A percentile compares a stretch with the other conserved stretches of the same genome.
These are phyloP conservation scores for Stenurella melanura DNA, from an alignment of 2,888 invertebrate genomes.

Conservation along the genomic window DNA sequence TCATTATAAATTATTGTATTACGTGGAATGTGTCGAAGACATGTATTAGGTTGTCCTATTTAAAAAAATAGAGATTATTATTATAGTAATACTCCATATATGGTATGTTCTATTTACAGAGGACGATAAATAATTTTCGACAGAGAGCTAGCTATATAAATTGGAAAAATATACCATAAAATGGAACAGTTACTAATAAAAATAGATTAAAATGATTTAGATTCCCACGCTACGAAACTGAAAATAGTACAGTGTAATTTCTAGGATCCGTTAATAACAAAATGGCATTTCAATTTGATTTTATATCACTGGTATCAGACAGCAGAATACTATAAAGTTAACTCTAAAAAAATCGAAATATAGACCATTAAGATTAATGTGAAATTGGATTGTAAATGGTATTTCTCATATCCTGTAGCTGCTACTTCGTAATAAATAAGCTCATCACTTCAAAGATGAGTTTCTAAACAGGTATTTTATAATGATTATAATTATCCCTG, in stretches of 20 bases:
- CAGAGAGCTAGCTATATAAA: too few species aligned
- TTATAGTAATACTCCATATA: too few species aligned
- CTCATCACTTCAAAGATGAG: slow-evolving; percentile 20
- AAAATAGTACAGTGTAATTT: neutral
- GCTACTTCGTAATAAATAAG: neutral
- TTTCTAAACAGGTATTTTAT: slow-evolving; percentile 18
- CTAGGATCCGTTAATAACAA: neutral
- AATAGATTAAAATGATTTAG: neutral
- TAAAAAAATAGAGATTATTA: too few species aligned
- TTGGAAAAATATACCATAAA: neutral
- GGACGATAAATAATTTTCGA: too few species aligned
- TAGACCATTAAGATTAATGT: slow-evolving; percentile 46
- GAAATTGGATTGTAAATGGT: slow-evolving; percentile 47
- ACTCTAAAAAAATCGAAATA: slow-evolving; percentile 14
- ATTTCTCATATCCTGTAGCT: slow-evolving; percentile 48
- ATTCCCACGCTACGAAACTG: neutral
- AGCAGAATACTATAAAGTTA: slow-evolving; percentile 7
- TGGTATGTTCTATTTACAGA: too few species aligned
- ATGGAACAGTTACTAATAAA: neutral
- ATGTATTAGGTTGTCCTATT: too few species aligned
- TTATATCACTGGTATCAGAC: neutral
- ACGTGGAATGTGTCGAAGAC: too few species aligned
- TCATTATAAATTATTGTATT: too few species aligned
- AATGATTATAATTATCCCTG: neutral
- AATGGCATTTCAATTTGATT: neutral